Conservation (phyloP, 2,888 invertebrate genomes). For the Chaitophorus viminalis region DNA sequence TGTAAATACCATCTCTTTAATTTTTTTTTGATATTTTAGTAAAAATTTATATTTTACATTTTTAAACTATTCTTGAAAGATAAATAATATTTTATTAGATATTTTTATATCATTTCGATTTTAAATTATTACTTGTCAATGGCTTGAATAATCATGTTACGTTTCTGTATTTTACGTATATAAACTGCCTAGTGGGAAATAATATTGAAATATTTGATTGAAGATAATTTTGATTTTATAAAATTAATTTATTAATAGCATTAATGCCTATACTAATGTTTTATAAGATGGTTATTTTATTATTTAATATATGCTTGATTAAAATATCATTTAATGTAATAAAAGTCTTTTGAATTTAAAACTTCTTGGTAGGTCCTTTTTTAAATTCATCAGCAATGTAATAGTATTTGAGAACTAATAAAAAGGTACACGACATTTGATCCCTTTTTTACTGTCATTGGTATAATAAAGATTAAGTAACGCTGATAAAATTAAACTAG, state of each 20-base stretch:
- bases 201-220: neutral
- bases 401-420: conserved; percentile 9
- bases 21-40: neutral
- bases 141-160: too few relatives aligned
- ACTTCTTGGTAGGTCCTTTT: conserved; percentile 8
- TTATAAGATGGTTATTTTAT: too few relatives aligned
- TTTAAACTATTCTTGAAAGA: too few relatives aligned
- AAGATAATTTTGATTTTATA: too few relatives aligned
- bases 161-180: too few relatives aligned
- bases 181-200: neutral
- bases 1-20: neutral
- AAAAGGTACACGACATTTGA: conserved; percentile 6
- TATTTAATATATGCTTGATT: too few relatives aligned
- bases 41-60: neutral
- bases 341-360: conserved; percentile 11
- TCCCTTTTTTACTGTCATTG: conserved; percentile 6
- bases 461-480: neutral
- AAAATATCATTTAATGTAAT: neutral
- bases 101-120: too few relatives aligned
- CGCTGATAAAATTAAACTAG: neutral
- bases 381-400: neutral
- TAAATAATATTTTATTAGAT: too few relatives aligned
- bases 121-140: too few relatives aligned
- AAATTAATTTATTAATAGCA: too few relatives aligned
- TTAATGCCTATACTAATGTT: too few relatives aligned